A percentile compares a stretch with the other conserved stretches of the same genome.
Conservation (phyloP, 2,888 invertebrate genomes). For the Cantharis nigra region DNA sequence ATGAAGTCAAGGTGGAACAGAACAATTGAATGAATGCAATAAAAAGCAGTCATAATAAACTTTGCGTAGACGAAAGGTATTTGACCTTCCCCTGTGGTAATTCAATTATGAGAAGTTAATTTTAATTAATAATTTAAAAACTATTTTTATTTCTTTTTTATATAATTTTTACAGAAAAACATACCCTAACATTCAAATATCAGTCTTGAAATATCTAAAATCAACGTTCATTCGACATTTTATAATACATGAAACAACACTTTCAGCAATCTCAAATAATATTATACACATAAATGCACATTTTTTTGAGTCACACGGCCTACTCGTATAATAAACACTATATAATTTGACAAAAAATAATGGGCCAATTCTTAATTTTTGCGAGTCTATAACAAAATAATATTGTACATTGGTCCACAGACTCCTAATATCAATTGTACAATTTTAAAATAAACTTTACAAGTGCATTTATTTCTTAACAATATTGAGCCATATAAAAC, state of each 20-base stretch:
- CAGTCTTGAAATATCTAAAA: constrained; percentile 53
- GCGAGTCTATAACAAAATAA: neutral
- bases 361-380: neutral
- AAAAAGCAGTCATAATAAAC: neutral
- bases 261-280: constrained; percentile 25
- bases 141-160: constrained; percentile 45
- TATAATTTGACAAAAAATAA: neutral
- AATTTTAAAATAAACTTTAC: constrained; percentile 3
- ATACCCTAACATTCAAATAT: constrained; percentile 55
- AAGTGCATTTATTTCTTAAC: constrained; percentile 11
- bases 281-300: constrained; percentile 54
- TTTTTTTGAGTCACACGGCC: constrained; percentile 56
- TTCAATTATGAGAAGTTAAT: neutral
- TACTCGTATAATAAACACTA: constrained; percentile 35
- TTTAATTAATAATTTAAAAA: constrained; percentile 20
- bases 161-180: constrained; percentile 50
- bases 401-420: constrained; percentile 18
- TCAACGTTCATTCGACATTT: constrained; percentile 30
- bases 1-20: neutral
- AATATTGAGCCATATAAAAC: constrained; percentile 13
- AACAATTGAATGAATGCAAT: neutral
- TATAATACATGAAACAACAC: constrained; percentile 25
- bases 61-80: neutral
- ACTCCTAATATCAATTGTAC: neutral
- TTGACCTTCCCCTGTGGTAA: neutral